Evolutionary conservation across 23 tunicate genomes (phyloP).

Genomic region (Aplidium turbinatum): DNA sequence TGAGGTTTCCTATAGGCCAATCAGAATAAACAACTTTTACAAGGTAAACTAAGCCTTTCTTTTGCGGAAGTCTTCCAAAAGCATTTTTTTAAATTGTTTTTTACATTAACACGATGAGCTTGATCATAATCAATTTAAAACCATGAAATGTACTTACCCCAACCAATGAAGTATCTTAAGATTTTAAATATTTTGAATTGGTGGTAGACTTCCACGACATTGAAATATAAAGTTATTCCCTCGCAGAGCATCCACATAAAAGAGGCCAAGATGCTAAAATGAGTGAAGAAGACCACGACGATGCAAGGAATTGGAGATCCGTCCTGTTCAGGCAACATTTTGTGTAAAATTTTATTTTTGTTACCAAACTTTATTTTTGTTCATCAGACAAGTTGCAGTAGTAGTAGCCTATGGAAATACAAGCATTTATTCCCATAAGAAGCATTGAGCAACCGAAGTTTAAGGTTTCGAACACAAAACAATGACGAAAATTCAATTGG

Average conservation of each 20-base stretch:
- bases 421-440: no score
- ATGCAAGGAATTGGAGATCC: slow-evolving; percentile 65
- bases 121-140: not conserved
- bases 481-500: no score
- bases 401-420: no score
- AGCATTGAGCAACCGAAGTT: no score
- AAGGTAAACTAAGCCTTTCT: not conserved
- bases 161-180: slow-evolving; percentile 64
- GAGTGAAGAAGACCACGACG: slow-evolving; percentile 62
- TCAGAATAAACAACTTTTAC: not conserved
- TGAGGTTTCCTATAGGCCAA: not conserved
- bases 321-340: no score
- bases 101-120: not conserved
- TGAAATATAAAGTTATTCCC: slow-evolving; percentile 67
- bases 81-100: not conserved
- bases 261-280: slow-evolving; percentile 62
- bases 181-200: slow-evolving; percentile 36
- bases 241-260: slow-evolving; percentile 93
- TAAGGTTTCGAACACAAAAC: no score
- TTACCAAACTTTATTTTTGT: no score
- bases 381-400: no score
- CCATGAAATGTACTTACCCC: slow-evolving; percentile 53
- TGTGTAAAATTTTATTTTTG: no score
- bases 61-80: not conserved
- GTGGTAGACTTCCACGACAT: slow-evolving; percentile 66